These are phyloP conservation scores for Tribolium madens DNA, from an alignment of 1,140 invertebrate genomes.

Conservation along the genomic window DNA sequence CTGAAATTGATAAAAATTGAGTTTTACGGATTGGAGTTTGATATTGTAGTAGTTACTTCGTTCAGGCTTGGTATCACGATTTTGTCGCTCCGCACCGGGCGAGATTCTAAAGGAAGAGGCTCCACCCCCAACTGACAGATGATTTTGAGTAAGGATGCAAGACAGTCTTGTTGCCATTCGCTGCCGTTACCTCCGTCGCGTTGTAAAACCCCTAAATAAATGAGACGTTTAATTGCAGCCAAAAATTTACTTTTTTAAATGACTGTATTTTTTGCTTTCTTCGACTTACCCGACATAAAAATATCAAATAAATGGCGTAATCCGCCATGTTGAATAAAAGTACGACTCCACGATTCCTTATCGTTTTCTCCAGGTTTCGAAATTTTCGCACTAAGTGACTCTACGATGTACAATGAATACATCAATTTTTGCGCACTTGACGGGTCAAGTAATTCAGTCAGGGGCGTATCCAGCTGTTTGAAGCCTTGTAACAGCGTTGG, in stretches of 20 bases:
- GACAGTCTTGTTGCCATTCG: constrained; percentile 95
- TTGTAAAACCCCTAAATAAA: constrained; percentile 73
- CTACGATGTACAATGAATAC: constrained; percentile 94
- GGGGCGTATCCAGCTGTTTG: constrained; percentile 74
- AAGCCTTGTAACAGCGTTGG: constrained; percentile 87
- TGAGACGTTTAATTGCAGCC: neutral
- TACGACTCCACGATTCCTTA: constrained; percentile 74
- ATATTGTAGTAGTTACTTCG: constrained; percentile 45
- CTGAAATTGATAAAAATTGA: constrained; percentile 67
- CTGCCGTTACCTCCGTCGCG: constrained; percentile 77
- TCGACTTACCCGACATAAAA: constrained; percentile 82
- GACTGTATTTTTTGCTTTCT: no score
- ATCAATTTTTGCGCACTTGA: constrained; percentile 92
- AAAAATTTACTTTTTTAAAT: no score
- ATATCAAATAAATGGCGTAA: constrained; percentile 90
- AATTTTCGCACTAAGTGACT: constrained; percentile 69
- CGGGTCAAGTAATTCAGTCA: constrained; percentile 84
- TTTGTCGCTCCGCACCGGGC: constrained; percentile 60
- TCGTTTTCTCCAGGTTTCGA: constrained; percentile 51
- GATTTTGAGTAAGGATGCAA: constrained; percentile 86
- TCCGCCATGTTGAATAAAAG: constrained; percentile 89
- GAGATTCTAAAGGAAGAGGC: constrained; percentile 65
- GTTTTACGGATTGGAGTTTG: constrained; percentile 65
- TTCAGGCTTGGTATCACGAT: constrained; percentile 62
- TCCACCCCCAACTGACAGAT: constrained; percentile 88